These are phyloP conservation scores for Lagenorhynchus albirostris DNA, from an alignment of 2,113 vertebrate genomes.

Conservation along the genomic window DNA sequence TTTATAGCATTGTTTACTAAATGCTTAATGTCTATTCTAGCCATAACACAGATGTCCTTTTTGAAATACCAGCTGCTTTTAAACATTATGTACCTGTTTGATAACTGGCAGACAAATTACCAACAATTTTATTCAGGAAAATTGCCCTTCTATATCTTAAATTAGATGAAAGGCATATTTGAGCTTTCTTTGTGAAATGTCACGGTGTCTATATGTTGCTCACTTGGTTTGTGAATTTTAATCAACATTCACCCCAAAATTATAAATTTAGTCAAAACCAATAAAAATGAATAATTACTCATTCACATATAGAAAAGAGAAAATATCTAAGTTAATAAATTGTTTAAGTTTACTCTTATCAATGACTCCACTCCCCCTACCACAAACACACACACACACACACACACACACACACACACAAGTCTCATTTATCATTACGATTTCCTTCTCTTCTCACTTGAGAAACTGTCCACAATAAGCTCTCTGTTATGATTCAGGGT, in stretches of 20 bases:
- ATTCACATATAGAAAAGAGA: background rate
- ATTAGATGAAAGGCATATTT: background rate
- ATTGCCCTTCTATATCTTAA: conserved; percentile 37
- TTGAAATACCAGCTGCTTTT: conserved; percentile 72
- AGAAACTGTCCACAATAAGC: background rate
- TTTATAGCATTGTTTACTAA: conserved; percentile 60
- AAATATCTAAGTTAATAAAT: background rate
- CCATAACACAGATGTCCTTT: conserved; percentile 62
- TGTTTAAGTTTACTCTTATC: background rate
- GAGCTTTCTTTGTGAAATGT: background rate
- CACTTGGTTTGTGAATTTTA: background rate
- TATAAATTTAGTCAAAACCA: background rate
- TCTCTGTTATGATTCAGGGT: background rate
- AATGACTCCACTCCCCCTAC: fast-evolving
- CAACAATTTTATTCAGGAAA: background rate
- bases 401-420: background rate
- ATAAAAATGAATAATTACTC: background rate
- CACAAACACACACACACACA: background rate
- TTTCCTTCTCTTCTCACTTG: background rate
- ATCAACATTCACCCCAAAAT: background rate
- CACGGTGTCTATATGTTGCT: background rate
- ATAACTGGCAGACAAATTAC: conserved; percentile 70
- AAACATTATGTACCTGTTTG: conserved; percentile 68
- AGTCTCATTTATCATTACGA: background rate
- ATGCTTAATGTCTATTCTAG: conserved; percentile 56